Base-by-base conservation (phyloP, 2,888 invertebrate species). In the Operophtera brumata region DNA sequence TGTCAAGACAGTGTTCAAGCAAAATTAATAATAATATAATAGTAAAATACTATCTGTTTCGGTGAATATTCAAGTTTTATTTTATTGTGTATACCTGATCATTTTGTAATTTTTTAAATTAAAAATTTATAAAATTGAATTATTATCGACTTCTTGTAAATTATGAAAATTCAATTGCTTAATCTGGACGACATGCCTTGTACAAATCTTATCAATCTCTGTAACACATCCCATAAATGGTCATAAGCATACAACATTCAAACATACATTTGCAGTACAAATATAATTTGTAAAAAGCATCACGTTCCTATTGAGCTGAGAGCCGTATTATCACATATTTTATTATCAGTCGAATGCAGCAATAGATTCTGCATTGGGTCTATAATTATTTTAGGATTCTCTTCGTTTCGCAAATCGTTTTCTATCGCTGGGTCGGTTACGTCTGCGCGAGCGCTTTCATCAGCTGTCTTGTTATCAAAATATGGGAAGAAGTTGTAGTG, bases 281-380 rank as follows among this genome's bases (percentile, higher is more conserved):
- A 79, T 77, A 71, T 73, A 58, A 66, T 75, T 72, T 75, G 71
- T 80, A 84, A 78, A 61, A 82, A 82, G 83, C 81, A 75, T 77
- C 78, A 74, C 60, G 76, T 79, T 82, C 84, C 85, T 83, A 86
- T 77, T 75, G 89, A 86, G 84, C 84, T 86, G 82, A 89, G 82
- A 78, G 86, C 74, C 63, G 86, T 87, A 85, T 81, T 90, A 90
- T 90, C 90, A 90, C 90, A 90, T 83, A 86, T 78, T 78, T 86
- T 85, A 75, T 84, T 90, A 85, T 90, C 90, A 89, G 90, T 90
- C 90, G 89, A 78, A 79, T 83, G 87, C 86, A 90, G 79, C 80
- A 83, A 85, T 85, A 90, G 53, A 67, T 90, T 88, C 82, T 87
- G 90, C 90, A 90, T 86, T 81, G 90, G 83, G 75, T 90, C 87